Percentiles rank a stretch among this genome's conserved stretches.
Conservation (phyloP, 2,888 invertebrate genomes). For the Sepioteuthis lessoniana region DNA sequence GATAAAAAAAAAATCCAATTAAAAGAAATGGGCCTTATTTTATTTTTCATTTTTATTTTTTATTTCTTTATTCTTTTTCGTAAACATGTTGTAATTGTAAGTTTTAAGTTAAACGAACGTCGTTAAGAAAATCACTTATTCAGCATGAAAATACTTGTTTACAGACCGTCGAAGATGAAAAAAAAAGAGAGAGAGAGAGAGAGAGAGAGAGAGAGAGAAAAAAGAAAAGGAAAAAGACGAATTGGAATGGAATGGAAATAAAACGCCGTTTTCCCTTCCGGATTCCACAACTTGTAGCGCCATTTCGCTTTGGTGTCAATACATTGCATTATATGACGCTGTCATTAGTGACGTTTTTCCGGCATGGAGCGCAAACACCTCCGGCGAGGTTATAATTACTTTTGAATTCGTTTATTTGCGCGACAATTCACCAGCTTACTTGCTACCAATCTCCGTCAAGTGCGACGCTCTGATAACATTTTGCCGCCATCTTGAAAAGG, state of each 20-base stretch:
- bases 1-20: no score
- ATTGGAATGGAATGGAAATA: no score
- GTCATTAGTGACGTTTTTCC: neutral
- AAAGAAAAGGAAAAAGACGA: no score
- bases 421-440: neutral
- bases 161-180: neutral
- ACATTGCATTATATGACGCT: neutral
- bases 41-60: no score
- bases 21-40: no score
- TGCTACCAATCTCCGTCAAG: neutral
- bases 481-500: neutral
- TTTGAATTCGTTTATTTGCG: neutral
- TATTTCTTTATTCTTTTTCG: neutral
- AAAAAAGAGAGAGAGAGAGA: no score
- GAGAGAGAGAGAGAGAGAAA: no score
- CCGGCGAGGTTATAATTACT: constrained; percentile 35
- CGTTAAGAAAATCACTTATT: neutral
- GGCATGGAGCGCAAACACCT: neutral
- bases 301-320: neutral
- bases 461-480: neutral
- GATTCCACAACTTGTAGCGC: neutral
- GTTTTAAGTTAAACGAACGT: neutral
- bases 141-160: neutral
- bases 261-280: neutral
- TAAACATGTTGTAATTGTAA: neutral